phyloP scores from a whole-genome alignment of 2,797 vertebrate species.

The Gymnodraco acuticeps region DNA sequence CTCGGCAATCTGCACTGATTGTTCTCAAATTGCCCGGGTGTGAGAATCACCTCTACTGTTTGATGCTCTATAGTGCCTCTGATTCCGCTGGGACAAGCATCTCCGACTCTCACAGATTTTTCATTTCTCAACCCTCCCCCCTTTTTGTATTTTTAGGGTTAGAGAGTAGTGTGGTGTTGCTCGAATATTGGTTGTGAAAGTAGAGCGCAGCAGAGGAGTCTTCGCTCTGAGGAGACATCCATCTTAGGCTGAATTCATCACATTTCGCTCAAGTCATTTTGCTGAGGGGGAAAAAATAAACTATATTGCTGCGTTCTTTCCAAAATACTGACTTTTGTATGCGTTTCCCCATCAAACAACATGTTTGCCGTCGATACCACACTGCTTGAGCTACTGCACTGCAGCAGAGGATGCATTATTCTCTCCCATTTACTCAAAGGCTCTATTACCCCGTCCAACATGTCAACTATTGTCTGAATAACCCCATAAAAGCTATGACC shows the following conservation, averaged over 20 bases:
- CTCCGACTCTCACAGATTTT: conserved; percentile 59
- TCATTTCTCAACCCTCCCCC: conserved; percentile 35
- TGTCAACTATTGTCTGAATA: conserved; percentile 25
- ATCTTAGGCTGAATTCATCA: conserved; percentile 57
- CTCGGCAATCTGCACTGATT: conserved; percentile 80
- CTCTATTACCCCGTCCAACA: conserved; percentile 26
- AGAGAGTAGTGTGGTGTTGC: conserved; percentile 34
- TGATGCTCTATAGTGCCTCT: conserved; percentile 76
- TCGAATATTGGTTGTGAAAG: conserved; percentile 60
- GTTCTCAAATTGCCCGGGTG: conserved; percentile 80
- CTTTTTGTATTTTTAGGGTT: conserved; percentile 41
- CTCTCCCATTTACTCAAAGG: conserved; percentile 18
- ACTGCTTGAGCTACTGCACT: conserved; percentile 6
- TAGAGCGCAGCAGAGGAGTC: conserved; percentile 22
- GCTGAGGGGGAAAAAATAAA: conserved; percentile 32
- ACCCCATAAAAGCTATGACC: conserved; percentile 18
- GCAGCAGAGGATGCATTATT: conserved; percentile 22
- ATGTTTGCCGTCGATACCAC: conserved; percentile 14
- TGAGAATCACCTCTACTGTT: conserved; percentile 74
- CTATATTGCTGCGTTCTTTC: conserved; percentile 13
- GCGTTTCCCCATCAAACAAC: conserved; percentile 29
- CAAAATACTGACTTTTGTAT: conserved; percentile 11
- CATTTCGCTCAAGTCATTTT: conserved; percentile 45
- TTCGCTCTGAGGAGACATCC: conserved; percentile 45
- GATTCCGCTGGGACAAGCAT: conserved; percentile 71